These are phyloP conservation scores for Saturnia japonica DNA, from an alignment of 2,888 invertebrate genomes.

Conservation along the genomic window DNA sequence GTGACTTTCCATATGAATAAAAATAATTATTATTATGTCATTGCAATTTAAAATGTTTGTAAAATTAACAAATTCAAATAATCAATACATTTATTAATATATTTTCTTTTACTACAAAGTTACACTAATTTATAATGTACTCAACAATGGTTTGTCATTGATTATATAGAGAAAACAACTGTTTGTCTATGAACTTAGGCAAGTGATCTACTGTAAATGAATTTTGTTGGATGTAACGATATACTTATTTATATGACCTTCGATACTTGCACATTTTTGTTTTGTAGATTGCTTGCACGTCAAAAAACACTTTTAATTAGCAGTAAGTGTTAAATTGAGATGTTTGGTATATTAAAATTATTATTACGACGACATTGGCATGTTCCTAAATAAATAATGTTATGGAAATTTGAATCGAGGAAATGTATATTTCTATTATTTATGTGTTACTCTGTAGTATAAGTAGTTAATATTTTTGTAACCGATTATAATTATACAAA, in stretches of 20 bases:
- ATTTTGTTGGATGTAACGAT: background rate
- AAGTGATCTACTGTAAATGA: background rate
- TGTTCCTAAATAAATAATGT: constrained; percentile 54
- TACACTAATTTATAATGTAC: background rate
- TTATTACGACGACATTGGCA: constrained; percentile 48
- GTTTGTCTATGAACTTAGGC: background rate
- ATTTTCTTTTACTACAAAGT: background rate
- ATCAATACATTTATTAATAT: background rate
- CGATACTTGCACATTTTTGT: background rate
- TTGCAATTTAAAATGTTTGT: constrained; percentile 6
- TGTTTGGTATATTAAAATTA: constrained; percentile 34
- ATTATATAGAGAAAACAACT: background rate
- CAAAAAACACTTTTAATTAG: constrained; percentile 1
- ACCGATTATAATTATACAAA: constrained; percentile 55
- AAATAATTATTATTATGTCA: constrained; percentile 2
- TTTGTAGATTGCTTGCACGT: background rate
- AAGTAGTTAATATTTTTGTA: constrained; percentile 78
- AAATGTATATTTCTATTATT: constrained; percentile 60
- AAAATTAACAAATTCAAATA: too few relatives aligned
- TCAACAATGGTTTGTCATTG: background rate
- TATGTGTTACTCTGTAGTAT: constrained; percentile 65
- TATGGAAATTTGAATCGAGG: constrained; percentile 48
- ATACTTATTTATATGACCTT: background rate
- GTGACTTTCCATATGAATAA: background rate
- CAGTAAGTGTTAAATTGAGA: constrained; percentile 18